Conservation (phyloP, 1,140 invertebrate genomes). For the Lamellibrachia luymesi region DNA sequence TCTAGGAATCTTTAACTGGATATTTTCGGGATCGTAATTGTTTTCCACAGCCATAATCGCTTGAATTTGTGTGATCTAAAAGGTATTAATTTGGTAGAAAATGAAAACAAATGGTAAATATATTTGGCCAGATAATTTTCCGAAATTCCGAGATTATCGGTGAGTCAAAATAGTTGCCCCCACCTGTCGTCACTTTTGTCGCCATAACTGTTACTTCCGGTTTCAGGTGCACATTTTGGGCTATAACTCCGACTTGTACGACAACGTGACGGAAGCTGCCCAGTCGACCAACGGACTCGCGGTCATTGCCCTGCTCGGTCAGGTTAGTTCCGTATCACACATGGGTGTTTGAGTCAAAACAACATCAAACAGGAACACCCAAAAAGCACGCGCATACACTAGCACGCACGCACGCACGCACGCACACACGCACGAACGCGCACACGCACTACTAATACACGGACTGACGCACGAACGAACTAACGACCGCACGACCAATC, state of each 20-base stretch:
- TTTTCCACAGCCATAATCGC: no score
- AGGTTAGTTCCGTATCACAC: constrained; percentile 64
- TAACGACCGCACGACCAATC: not conserved
- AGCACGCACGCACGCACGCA: not conserved
- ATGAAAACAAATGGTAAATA: no score
- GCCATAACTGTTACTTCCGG: no score
- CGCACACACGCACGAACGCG: not conserved
- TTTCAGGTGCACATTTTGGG: constrained; percentile 86
- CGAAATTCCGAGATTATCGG: no score
- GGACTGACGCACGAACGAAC: not conserved
- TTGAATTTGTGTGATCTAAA: no score
- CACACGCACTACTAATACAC: not conserved
- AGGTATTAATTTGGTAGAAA: no score
- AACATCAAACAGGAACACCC: no score
- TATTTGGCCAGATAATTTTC: no score
- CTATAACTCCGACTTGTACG: constrained; percentile 90
- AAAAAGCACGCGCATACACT: not conserved
- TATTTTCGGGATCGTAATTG: no score
- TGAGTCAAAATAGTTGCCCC: no score
- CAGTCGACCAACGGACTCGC: constrained; percentile 83
- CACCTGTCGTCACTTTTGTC: no score
- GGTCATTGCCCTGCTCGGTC: constrained; percentile 80
- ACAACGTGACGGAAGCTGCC: constrained; percentile 84
- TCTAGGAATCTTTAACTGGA: no score
- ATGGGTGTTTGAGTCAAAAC: not conserved